Evolutionary conservation across 2,113 vertebrate genomes (phyloP).

Genomic region (Mionectes macconnelli): DNA sequence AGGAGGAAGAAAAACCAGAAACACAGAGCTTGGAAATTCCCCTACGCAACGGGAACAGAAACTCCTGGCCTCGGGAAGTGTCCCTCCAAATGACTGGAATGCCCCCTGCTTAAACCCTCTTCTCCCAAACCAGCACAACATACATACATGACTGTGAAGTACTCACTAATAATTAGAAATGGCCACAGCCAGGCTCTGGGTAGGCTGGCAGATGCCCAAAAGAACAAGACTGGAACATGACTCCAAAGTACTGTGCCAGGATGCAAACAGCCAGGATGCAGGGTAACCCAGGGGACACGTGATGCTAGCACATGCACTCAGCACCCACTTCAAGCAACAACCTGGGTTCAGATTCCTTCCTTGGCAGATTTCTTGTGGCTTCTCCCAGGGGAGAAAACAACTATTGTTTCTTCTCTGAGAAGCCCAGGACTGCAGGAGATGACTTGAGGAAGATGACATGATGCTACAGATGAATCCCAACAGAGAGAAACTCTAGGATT

Average conservation of each 20-base stretch:
- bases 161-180: not conserved
- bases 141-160: not conserved
- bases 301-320: not conserved
- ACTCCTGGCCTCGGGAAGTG: not conserved
- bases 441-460: not conserved
- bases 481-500: not conserved
- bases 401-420: not conserved
- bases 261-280: not conserved
- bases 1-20: slow-evolving; percentile 19
- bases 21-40: slow-evolving; percentile 1
- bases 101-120: not conserved
- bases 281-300: fast-evolving
- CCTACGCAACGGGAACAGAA: not conserved
- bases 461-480: not conserved
- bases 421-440: not conserved
- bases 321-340: not conserved
- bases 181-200: not conserved
- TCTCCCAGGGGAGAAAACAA: not conserved
- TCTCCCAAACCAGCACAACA: not conserved
- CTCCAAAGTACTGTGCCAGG: fast-evolving
- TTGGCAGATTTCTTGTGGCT: not conserved
- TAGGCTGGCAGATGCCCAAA: not conserved
- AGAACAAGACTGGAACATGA: not conserved
- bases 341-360: not conserved
- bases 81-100: not conserved